phyloP scores from a whole-genome alignment of 1,140 invertebrate genomes.

The Drosophila nigromelanica region DNA sequence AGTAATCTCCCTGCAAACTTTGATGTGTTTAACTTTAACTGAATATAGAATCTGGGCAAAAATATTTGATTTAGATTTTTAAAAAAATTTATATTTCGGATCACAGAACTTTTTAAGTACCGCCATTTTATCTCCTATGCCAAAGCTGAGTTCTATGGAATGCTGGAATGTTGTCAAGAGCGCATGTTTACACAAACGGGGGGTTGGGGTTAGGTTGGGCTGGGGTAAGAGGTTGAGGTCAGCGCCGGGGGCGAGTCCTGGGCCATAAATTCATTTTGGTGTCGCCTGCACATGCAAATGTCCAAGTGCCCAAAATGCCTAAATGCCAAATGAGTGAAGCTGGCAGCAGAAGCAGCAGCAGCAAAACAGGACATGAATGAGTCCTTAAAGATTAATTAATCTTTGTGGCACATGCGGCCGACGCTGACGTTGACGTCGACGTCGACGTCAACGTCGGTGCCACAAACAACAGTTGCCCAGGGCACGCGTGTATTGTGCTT shows the following conservation, averaged over 20 bases:
- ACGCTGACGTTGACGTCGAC: conserved; percentile 19
- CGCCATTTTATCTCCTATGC: too few species aligned
- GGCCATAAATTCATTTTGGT: conserved; percentile 71
- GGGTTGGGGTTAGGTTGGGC: too few species aligned
- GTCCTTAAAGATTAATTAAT: conserved; percentile 84
- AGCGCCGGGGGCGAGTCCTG: conserved; percentile 9
- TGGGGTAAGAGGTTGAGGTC: not conserved
- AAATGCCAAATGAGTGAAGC: conserved; percentile 68
- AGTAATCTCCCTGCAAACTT: too few species aligned
- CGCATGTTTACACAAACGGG: too few species aligned
- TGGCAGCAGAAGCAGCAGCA: conserved; percentile 23
- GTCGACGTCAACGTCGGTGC: conserved; percentile 22
- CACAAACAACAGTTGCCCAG: conserved; percentile 51
- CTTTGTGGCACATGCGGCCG: conserved; percentile 80
- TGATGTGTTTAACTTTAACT: too few species aligned
- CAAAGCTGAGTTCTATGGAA: too few species aligned
- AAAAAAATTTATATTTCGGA: too few species aligned
- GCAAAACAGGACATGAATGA: conserved; percentile 67
- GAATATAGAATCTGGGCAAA: too few species aligned
- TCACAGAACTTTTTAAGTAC: too few species aligned
- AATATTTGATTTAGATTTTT: too few species aligned
- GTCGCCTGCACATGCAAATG: conserved; percentile 72
- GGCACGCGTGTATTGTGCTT: conserved; percentile 28
- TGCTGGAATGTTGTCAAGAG: too few species aligned
- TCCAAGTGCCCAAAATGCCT: conserved; percentile 46